phyloP scores from a whole-genome alignment of 2,888 invertebrate species.

The Dione juno region DNA sequence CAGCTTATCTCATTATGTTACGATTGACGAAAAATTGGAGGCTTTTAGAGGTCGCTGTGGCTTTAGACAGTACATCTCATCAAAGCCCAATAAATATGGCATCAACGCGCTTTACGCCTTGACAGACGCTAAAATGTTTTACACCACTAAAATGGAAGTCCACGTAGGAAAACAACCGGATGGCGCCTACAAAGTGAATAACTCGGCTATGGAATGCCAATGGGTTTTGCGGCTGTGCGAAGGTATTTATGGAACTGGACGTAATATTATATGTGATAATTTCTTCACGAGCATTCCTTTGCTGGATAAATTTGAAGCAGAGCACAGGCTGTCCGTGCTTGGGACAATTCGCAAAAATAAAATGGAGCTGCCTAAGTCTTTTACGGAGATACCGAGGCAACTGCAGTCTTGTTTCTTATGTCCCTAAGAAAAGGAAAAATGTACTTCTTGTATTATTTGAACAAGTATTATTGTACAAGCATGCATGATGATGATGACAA shows the following conservation, averaged over 20 bases:
- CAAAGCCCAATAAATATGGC: slow-evolving; percentile 46
- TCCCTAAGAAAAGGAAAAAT: slow-evolving; percentile 44
- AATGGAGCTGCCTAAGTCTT: too few species aligned
- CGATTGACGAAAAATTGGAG: slow-evolving; percentile 42
- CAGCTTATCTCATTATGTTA: slow-evolving; percentile 38
- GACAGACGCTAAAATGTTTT: slow-evolving; percentile 44
- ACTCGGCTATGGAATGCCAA: too few species aligned
- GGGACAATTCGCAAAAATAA: too few species aligned
- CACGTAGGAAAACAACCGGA: too few species aligned
- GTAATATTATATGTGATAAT: too few species aligned
- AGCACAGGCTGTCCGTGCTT: too few species aligned
- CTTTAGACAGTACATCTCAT: slow-evolving; percentile 42
- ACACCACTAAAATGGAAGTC: too few species aligned
- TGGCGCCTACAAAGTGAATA: too few species aligned
- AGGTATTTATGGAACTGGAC: slow-evolving; percentile 25
- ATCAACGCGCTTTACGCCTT: slow-evolving; percentile 45
- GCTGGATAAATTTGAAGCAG: slow-evolving; percentile 4
- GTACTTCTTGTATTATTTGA: slow-evolving; percentile 41
- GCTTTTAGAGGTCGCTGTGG: slow-evolving; percentile 42
- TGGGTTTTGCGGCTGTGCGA: too few species aligned
- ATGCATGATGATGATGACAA: slow-evolving; percentile 43
- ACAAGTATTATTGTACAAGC: too few species aligned
- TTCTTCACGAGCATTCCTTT: slow-evolving; percentile 12
- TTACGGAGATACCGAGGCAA: slow-evolving; percentile 14
- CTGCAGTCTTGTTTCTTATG: slow-evolving; percentile 42